Evolutionary conservation across 2,113 vertebrate genomes (phyloP).

Genomic region (Macheiramphus alcinus): DNA sequence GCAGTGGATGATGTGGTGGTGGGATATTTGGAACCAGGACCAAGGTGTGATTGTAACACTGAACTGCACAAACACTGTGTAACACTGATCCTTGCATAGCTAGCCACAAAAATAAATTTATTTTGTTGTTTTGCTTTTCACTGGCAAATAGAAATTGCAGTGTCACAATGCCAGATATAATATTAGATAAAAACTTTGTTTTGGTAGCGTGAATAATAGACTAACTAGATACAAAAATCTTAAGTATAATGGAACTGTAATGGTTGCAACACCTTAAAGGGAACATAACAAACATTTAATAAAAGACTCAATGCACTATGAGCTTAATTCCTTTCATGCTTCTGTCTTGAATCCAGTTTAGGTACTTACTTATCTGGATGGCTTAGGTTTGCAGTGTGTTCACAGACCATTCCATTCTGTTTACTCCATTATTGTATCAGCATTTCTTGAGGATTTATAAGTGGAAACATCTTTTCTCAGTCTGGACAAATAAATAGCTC

Average conservation of each 20-base stretch:
- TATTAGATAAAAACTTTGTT: not conserved
- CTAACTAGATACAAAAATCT: not conserved
- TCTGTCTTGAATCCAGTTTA: not conserved
- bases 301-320: accelerated
- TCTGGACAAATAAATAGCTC: not conserved
- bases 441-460: not conserved
- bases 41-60: not conserved
- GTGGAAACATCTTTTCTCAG: not conserved
- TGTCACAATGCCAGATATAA: not conserved
- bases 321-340: not conserved
- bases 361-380: not conserved
- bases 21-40: not conserved
- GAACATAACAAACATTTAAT: not conserved
- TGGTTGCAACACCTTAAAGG: not conserved
- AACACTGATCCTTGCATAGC: not conserved
- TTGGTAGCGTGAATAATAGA: not conserved
- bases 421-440: not conserved
- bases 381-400: not conserved
- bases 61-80: not conserved
- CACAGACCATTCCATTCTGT: not conserved
- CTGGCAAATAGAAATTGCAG: not conserved
- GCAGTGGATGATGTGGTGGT: not conserved
- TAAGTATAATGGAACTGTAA: not conserved
- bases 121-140: not conserved
- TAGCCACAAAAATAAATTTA: not conserved